Base-by-base conservation (phyloP, 2,797 vertebrate species). In the Galago senegalensis region DNA sequence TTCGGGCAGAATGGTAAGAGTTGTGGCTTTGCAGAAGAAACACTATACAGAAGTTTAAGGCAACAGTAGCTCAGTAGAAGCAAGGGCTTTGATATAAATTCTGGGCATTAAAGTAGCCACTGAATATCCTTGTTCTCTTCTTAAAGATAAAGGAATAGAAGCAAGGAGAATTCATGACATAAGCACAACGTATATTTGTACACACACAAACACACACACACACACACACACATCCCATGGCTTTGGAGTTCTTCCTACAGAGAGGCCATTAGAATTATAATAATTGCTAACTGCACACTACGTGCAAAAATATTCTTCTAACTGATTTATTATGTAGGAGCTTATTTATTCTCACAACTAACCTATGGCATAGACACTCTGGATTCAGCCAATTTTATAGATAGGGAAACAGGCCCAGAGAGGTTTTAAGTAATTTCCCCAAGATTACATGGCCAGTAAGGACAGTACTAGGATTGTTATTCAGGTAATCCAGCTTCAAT, bases 361-460 rank as follows among this genome's bases (percentile, higher is more conserved):
- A 43, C 20, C 58, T 43, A 20, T 7, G 1, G 69, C 5, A 20
- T n/a, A 87, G 29, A 82, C 70, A 56, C 2, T 69, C 40, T 37
- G 21, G 37, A 89, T 85, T 83, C 89, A 92, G 70, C 17, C 63
- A 25, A 65, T 81, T 88, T 91, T 72, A 77, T 6, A 94, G 87
- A 72, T 63, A 29, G 63, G 25, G 40, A 94, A 89, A 91, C n/a
- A 77, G 56, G 40, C 49, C 29, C 60, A 89, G 61, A 93, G 73
- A 93, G 3, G 86, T 88, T 91, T 88, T 85, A 95, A 82, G 46
- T 76, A 76, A 56, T 31, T 93, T 86, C 23, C 73, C 46, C 84
- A 88, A 72, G 37, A 70, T 72, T 37, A 70, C 31, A 72, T 8
- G 25, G 75, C 27, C 56, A 77, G 46, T 70, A 63, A 85, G 73